Percentiles rank a stretch among this genome's conserved stretches.
Conservation (phyloP, 2,888 invertebrate species). For the Prosopocoilus inquinatus region DNA sequence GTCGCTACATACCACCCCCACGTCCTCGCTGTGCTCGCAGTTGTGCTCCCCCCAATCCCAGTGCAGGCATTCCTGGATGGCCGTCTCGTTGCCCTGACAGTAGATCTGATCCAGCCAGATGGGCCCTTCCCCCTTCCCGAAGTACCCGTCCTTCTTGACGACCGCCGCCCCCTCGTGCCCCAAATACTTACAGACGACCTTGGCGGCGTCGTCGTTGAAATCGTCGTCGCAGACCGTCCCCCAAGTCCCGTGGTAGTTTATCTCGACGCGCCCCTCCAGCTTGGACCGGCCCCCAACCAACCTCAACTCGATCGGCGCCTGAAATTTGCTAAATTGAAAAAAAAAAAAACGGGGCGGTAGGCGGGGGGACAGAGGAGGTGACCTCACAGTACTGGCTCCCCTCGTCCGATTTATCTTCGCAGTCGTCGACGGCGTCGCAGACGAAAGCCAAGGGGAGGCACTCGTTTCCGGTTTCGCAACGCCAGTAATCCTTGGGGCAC, state of each 20-base stretch:
- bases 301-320: constrained; percentile 59
- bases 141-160: constrained; percentile 55
- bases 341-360: not conserved
- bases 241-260: constrained; percentile 67
- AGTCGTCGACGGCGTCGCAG: constrained; percentile 65
- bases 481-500: constrained; percentile 62
- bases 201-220: constrained; percentile 65
- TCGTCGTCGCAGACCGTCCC: constrained; percentile 80
- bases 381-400: constrained; percentile 59
- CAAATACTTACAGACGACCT: constrained; percentile 60
- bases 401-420: constrained; percentile 66
- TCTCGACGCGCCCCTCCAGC: constrained; percentile 67
- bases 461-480: constrained; percentile 59
- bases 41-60: constrained; percentile 69
- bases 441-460: constrained; percentile 63
- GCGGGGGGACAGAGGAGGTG: not conserved
- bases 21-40: constrained; percentile 73
- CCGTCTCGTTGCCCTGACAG: constrained; percentile 66
- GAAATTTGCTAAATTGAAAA: constrained; percentile 5
- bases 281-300: constrained; percentile 58
- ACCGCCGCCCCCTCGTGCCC: constrained; percentile 56
- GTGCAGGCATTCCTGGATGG: constrained; percentile 63
- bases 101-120: constrained; percentile 71
- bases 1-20: constrained; percentile 55
- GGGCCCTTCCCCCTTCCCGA: constrained; percentile 60